phyloP scores from a whole-genome alignment of 2,797 vertebrate genomes.

The Lepus townsendii region DNA sequence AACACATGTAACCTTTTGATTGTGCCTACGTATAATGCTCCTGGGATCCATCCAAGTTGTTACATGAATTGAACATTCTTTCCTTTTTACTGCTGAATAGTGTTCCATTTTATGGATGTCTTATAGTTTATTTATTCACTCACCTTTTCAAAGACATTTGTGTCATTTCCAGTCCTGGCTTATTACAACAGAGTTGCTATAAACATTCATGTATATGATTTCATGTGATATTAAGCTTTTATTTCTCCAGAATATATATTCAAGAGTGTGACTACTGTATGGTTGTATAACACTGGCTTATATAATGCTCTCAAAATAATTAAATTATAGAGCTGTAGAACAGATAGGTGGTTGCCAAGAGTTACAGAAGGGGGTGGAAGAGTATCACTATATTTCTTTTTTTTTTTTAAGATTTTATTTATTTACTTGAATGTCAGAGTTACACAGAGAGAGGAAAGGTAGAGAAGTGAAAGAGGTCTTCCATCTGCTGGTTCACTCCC shows the following conservation, averaged over 20 bases:
- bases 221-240: neutral
- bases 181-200: slow-evolving; percentile 39
- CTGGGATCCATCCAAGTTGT: slow-evolving; percentile 49
- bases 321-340: slow-evolving; percentile 7
- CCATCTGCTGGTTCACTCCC: too few species aligned
- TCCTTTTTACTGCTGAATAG: slow-evolving; percentile 7
- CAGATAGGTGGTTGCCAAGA: neutral
- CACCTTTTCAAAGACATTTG: slow-evolving; percentile 14
- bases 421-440: too few species aligned
- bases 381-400: neutral
- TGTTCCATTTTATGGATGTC: neutral
- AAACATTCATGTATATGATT: slow-evolving; percentile 29
- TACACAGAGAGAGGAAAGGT: too few species aligned
- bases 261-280: neutral
- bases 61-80: neutral
- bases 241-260: slow-evolving; percentile 41
- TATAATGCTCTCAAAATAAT: slow-evolving; percentile 23
- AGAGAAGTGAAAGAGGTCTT: too few species aligned
- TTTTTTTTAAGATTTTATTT: too few species aligned
- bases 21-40: slow-evolving; percentile 2
- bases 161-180: neutral
- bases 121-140: slow-evolving; percentile 35
- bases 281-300: neutral
- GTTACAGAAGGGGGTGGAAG: neutral
- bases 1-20: slow-evolving; percentile 45